phyloP scores from a whole-genome alignment of 2,113 vertebrate species.

The Benthochromis sp. region DNA sequence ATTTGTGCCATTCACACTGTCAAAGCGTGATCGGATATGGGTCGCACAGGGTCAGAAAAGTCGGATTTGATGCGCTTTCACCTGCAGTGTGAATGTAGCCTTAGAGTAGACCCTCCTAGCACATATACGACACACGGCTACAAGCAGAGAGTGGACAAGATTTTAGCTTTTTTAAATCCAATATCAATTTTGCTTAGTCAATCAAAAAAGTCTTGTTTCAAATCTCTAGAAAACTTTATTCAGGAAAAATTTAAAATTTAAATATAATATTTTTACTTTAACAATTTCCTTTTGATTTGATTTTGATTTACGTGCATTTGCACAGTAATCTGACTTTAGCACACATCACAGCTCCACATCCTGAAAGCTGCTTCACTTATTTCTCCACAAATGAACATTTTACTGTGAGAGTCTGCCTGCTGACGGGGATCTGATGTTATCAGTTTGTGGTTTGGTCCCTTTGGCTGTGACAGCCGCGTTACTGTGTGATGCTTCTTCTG shows the following conservation, averaged over 20 bases:
- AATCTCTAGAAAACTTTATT: neutral
- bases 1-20: no score
- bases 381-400: neutral
- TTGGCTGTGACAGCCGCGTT: accelerated
- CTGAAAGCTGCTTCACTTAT: neutral
- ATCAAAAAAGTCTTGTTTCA: neutral
- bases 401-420: neutral
- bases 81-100: neutral
- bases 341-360: neutral
- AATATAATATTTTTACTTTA: neutral
- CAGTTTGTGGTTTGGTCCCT: neutral
- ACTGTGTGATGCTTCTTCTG: neutral
- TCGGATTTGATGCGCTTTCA: accelerated
- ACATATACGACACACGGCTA: neutral
- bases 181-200: accelerated
- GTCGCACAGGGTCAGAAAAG: no score
- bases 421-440: accelerated
- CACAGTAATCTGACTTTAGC: neutral
- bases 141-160: neutral
- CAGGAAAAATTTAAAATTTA: accelerated
- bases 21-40: accelerated
- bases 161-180: accelerated
- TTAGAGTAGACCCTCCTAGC: accelerated
- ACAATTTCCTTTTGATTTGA: neutral
- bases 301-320: neutral